Evolutionary conservation across 2,113 vertebrate species (phyloP), one percentile per base, ranked within the genome.

Genomic region (Tonatia bakeri): DNA sequence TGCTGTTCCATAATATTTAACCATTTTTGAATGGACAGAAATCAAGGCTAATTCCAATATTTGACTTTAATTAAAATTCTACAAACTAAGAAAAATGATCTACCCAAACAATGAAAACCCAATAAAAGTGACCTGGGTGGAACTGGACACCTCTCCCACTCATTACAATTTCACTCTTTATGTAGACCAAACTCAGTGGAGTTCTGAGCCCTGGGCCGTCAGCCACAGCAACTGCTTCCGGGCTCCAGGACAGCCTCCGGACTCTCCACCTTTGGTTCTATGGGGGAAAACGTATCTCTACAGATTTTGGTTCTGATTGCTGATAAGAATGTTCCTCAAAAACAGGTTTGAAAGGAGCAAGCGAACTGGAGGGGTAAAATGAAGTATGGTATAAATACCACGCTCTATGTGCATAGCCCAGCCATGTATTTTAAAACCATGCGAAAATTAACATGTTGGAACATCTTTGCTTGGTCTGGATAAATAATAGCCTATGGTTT

Each of bases 401-500:
- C 14, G 5, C 10, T 69, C 4, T 52, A 13, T 87, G 56, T 86
- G 11, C 38, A 76, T 36, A 95, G 31, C 7, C 85, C 8, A 94
- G 33, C n/a, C 0, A 3, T 52, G 33, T 88, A 11, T 86, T 81
- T 90, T 94, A 97, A 97, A 98, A 64, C 0, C 3, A 94, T 43
- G 80, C 64, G 96, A 50, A 88, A 97, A 94, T 96, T 96, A 90
- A 87, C 2, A 83, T 90, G 6, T 79, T 98, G 90, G 97, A 85
- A 96, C 94, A 93, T 52, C 31, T 56, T 97, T 94, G 75, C 86
- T 83, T 72, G 73, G 24, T 50, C 69, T 96, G 20, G 61, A 92
- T 97, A 96, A 96, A 97, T 94, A 96, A 97, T 94, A 96, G 84
- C 22, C 24, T 50, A 93, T 88, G 45, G 70, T 72, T 96, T 98